Base-by-base conservation (phyloP, 1,140 invertebrate genomes). In the Heliconius hewitsoni region DNA sequence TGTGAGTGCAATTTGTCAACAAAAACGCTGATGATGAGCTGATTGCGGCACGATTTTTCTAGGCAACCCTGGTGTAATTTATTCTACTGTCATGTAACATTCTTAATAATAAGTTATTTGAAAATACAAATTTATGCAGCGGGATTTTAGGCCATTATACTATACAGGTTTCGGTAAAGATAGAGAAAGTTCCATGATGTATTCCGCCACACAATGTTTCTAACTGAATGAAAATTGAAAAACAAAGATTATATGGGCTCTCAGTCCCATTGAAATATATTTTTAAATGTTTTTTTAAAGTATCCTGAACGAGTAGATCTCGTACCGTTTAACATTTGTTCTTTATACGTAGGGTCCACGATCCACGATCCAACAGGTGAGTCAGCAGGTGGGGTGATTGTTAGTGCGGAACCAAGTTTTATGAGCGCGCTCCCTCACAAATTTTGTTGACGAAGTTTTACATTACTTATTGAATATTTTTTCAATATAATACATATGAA, bases 311-410 rank as follows among this genome's bases (percentile, higher is more conserved):
- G 42, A 46, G 3, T 46, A 46, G 13, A 46, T 46, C 13, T 46
- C 16, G 42, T 46, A 46, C 42, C 39, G 50, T 81, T 77, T 77
- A 82, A 79, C 81, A 50, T 79, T 75, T 72, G 34, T 80, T 82
- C 70, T 75, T 81, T 75, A 70, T 75, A 80, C 39, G 75, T 83
- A 84, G 82, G 86, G 84, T 83, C 80, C 82, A 83, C 81, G 82
- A 73, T 73, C 78, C 81, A 82, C 80, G 74, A 84, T 82, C 81
- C 81, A 87, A 86, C 90, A 92, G 91, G 91, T 94, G 91, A 94
- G 83, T 92, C 90, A 90, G 87, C 91, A 92, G 90, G 91, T 94
- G 90, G 92, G 92, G 92, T 94, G 91, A 73, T 76, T 86, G 85
- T 18, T 84, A 86, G 82, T 79, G 90, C 91, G 91, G 87, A 92